phyloP scores from a whole-genome alignment of 2,797 vertebrate species.

The Pipistrellus nathusii region DNA sequence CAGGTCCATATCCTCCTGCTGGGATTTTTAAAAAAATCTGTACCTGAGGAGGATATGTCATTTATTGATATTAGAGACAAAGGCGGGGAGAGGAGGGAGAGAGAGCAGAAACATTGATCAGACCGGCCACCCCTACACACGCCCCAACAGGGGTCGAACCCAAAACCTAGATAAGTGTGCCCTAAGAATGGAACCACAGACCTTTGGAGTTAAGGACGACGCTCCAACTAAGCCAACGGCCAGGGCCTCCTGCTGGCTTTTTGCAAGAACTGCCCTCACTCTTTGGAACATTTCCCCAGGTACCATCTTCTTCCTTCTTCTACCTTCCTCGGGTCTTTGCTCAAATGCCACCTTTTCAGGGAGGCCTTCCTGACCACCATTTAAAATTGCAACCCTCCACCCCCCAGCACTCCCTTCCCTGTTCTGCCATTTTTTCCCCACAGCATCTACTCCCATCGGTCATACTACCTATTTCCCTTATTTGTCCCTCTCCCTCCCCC shows the following conservation, averaged over 20 bases:
- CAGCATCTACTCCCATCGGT: neutral
- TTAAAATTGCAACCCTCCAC: neutral
- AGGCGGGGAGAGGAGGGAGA: no score
- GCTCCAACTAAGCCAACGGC: neutral
- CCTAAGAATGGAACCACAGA: neutral
- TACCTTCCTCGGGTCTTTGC: neutral
- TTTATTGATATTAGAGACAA: neutral
- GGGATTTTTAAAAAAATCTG: neutral
- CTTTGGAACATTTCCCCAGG: neutral
- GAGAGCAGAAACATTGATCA: neutral
- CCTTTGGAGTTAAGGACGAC: neutral
- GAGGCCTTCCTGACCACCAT: neutral
- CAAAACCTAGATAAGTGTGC: neutral
- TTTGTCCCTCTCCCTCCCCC: neutral
- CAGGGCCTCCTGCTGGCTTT: neutral
- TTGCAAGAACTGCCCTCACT: neutral
- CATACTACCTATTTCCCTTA: neutral
- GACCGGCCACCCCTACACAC: neutral
- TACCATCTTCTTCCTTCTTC: neutral
- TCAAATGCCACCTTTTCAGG: neutral
- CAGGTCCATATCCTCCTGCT: neutral
- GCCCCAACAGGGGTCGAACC: neutral
- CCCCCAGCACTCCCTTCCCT: neutral
- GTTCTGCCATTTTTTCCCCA: neutral
- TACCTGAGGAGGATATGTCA: neutral